Evolutionary conservation across 2,113 vertebrate genomes (phyloP).

Genomic region (Thalassarche chlororhynchos): DNA sequence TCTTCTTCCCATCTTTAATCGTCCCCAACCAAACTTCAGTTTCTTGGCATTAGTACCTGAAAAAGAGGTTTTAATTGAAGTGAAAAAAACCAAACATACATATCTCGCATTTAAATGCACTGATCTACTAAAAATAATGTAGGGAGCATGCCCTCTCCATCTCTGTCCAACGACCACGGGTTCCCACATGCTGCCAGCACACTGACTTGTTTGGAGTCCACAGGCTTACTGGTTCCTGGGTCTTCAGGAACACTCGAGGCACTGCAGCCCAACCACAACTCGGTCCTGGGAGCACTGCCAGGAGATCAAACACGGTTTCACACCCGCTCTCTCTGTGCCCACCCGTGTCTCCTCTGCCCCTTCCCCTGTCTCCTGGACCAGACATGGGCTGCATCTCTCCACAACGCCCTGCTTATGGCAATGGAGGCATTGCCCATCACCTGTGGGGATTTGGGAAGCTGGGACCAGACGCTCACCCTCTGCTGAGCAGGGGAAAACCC

Average conservation of each 20-base stretch:
- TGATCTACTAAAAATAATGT: not conserved
- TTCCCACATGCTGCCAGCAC: not conserved
- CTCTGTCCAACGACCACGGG: accelerated
- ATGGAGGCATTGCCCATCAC: not conserved
- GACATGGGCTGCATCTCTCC: not conserved
- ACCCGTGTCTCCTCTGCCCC: not conserved
- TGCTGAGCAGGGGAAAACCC: not conserved
- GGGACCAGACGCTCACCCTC: not conserved
- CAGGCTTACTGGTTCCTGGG: not conserved
- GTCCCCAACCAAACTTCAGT: not conserved
- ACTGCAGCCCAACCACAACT: not conserved
- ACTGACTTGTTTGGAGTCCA: not conserved
- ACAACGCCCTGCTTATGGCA: not conserved
- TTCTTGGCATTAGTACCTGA: not conserved
- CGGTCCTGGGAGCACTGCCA: not conserved
- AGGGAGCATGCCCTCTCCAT: not conserved
- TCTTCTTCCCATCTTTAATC: not conserved
- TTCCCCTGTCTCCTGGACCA: not conserved
- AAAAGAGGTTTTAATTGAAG: not conserved
- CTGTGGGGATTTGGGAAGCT: not conserved
- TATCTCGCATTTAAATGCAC: not conserved
- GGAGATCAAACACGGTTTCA: not conserved
- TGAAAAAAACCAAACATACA: not conserved
- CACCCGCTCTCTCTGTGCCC: accelerated
- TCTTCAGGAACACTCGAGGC: not conserved